phyloP scores from a whole-genome alignment of 2,113 vertebrate species.

The Oryzias javanicus region DNA sequence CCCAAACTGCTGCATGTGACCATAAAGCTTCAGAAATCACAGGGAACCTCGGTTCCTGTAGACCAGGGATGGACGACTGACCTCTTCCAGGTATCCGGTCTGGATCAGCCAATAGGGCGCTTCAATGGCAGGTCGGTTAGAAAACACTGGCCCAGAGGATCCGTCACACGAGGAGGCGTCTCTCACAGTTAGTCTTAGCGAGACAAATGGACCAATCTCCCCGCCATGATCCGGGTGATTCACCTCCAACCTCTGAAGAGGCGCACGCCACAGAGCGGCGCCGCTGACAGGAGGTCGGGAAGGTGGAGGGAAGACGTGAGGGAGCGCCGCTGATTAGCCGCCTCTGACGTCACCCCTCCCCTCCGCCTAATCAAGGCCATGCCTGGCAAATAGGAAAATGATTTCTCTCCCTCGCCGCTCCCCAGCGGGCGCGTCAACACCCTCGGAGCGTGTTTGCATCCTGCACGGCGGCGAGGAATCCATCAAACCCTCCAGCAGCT shows the following conservation, averaged over 20 bases:
- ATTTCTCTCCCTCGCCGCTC: constrained; percentile 20
- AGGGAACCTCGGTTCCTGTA: no score
- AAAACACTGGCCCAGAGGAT: no score
- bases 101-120: no score
- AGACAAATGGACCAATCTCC: constrained; percentile 40
- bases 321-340: constrained; percentile 16
- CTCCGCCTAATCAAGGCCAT: constrained; percentile 43
- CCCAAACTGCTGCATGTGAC: no score
- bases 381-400: constrained; percentile 23
- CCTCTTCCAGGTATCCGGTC: no score
- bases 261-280: constrained; percentile 1
- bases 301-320: constrained; percentile 2
- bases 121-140: no score
- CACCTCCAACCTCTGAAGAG: constrained; percentile 23
- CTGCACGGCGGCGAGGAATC: constrained; percentile 28
- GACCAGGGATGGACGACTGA: no score
- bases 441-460: constrained; percentile 43
- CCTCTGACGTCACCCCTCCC: constrained; percentile 15
- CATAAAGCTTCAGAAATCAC: no score
- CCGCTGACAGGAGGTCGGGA: background rate
- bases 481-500: constrained; percentile 38
- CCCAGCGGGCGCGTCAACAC: constrained; percentile 2
- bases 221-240: constrained; percentile 32
- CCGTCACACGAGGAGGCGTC: no score
- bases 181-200: background rate